Evolutionary conservation across 2,113 vertebrate species (phyloP).

Genomic region (Chloroceryle aenea): DNA sequence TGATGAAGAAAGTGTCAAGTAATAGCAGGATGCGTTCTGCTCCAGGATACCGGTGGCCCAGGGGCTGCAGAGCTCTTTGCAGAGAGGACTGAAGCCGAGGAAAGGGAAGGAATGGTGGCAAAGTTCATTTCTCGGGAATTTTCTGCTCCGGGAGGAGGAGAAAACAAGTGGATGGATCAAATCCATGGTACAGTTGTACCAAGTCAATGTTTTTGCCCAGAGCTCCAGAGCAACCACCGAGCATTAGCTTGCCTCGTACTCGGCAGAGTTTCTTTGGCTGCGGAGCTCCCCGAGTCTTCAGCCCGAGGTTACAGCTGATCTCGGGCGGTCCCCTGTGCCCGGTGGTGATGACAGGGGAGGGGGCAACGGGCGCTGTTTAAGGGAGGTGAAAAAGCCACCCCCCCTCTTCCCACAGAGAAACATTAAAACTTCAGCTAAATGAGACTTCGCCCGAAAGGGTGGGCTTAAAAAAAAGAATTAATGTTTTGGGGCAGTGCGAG

Average conservation of each 20-base stretch:
- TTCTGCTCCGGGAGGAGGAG: background rate
- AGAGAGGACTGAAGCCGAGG: background rate
- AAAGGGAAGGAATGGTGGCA: background rate
- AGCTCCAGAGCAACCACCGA: background rate
- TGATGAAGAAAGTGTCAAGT: background rate
- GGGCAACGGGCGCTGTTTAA: accelerated
- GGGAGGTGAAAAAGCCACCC: background rate
- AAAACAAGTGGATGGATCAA: accelerated
- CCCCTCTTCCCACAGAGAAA: accelerated
- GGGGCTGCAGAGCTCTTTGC: background rate
- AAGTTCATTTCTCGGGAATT: background rate
- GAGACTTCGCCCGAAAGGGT: background rate
- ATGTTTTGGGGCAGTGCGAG: background rate
- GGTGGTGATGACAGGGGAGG: accelerated
- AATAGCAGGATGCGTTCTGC: accelerated
- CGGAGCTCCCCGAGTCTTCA: accelerated
- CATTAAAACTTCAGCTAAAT: accelerated
- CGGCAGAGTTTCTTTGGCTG: background rate
- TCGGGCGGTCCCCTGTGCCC: background rate
- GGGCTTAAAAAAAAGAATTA: background rate
- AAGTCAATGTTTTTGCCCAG: background rate
- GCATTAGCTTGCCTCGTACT: background rate
- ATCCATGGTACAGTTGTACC: accelerated
- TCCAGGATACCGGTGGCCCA: accelerated
- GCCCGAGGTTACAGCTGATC: background rate